Percentiles rank a stretch among this genome's conserved stretches.
Evolutionary conservation across 2,888 invertebrate species (phyloP).

Genomic region (Smittia sp.): DNA sequence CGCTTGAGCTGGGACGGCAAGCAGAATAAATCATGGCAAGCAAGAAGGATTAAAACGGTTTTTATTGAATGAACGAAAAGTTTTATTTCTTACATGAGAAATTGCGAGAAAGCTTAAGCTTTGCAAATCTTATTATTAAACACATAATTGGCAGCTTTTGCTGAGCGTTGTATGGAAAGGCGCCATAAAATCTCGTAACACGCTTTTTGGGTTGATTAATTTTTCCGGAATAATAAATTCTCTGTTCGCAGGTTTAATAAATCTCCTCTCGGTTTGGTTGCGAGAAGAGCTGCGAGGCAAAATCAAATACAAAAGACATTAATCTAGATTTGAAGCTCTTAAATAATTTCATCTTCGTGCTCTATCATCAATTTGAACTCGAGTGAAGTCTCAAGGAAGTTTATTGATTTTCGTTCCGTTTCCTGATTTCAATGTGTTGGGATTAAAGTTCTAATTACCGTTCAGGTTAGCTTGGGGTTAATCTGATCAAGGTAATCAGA

Average conservation of each 20-base stretch:
- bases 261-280: background rate
- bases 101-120: background rate
- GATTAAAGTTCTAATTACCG: no score
- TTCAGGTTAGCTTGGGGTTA: no score
- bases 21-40: background rate
- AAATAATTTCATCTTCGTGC: slow-evolving; percentile 9
- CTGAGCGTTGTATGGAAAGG: slow-evolving; percentile 21
- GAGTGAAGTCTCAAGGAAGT: background rate
- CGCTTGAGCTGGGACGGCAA: background rate
- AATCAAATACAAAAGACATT: slow-evolving; percentile 23
- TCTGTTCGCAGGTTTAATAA: slow-evolving; percentile 7
- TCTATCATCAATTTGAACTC: background rate
- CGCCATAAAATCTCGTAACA: slow-evolving; percentile 38
- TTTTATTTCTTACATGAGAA: background rate
- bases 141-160: slow-evolving; percentile 36
- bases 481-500: no score
- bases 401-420: no score
- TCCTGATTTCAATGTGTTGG: no score
- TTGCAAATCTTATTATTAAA: slow-evolving; percentile 23
- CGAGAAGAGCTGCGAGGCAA: background rate
- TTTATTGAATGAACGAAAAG: background rate
- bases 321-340: slow-evolving; percentile 20
- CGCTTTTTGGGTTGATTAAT: slow-evolving; percentile 39
- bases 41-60: background rate
- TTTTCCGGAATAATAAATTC: slow-evolving; percentile 38